Conservation (phyloP, 2,797 vertebrate species). For the Sparus aurata region DNA sequence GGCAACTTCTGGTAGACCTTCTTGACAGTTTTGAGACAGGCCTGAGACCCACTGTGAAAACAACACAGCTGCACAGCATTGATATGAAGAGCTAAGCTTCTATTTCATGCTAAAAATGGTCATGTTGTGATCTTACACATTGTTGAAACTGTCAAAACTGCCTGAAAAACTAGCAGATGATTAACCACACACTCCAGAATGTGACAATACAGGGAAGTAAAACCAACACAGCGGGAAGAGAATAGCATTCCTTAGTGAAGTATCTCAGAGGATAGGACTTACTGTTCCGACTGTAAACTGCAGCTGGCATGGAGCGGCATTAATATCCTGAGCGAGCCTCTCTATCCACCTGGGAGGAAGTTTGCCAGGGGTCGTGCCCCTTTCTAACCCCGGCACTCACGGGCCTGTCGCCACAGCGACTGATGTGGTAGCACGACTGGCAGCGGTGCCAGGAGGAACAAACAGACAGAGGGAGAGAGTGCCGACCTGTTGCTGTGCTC, state of each 20-base stretch:
- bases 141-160: not conserved
- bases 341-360: slow-evolving; percentile 61
- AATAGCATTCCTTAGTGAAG: not conserved
- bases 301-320: slow-evolving; percentile 79
- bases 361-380: slow-evolving; percentile 69
- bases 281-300: slow-evolving; percentile 65
- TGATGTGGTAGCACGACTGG: slow-evolving; percentile 32
- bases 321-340: slow-evolving; percentile 52
- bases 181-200: not conserved
- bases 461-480: slow-evolving; percentile 27
- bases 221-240: not conserved
- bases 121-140: not conserved
- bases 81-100: not conserved
- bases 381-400: slow-evolving; percentile 55
- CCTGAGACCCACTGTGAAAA: not conserved
- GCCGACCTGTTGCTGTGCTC: slow-evolving; percentile 35
- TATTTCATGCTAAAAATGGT: not conserved
- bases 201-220: slow-evolving; percentile 1
- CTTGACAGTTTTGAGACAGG: not conserved
- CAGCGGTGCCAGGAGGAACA: slow-evolving; percentile 31
- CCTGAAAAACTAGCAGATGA: slow-evolving; percentile 7
- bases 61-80: not conserved
- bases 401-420: slow-evolving; percentile 47
- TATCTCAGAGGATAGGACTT: slow-evolving; percentile 56
- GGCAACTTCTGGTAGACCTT: too few relatives aligned